Evolutionary conservation across 2,113 vertebrate genomes (phyloP).

Genomic region (Trichechus manatus): DNA sequence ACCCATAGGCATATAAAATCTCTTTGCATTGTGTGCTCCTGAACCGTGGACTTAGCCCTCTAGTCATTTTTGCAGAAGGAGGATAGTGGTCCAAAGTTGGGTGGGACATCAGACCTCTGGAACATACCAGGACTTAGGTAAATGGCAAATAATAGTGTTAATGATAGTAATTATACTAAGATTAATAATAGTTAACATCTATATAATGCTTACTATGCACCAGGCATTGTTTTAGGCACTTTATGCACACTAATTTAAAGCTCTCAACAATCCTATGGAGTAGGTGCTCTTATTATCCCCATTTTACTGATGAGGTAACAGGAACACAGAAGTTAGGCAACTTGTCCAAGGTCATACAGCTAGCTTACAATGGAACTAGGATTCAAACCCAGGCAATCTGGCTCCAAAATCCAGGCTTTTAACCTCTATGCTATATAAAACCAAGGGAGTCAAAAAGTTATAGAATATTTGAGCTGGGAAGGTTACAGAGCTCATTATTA

Average conservation of each 20-base stretch:
- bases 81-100: conserved; percentile 62
- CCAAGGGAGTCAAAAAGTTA: not conserved
- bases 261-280: conserved; percentile 21
- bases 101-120: conserved; percentile 40
- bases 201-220: conserved; percentile 26
- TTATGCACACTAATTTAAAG: conserved; percentile 67
- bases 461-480: conserved; percentile 9
- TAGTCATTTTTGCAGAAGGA: conserved; percentile 61
- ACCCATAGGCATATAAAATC: conserved; percentile 36
- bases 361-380: not conserved
- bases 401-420: conserved; percentile 14
- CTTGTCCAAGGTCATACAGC: not conserved
- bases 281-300: not conserved
- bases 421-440: not conserved
- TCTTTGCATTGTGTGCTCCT: conserved; percentile 50
- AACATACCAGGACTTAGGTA: conserved; percentile 56
- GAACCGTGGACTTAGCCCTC: conserved; percentile 23
- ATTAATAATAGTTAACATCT: conserved; percentile 17
- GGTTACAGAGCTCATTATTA: not conserved
- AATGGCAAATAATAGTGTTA: conserved; percentile 44
- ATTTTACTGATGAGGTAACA: conserved; percentile 46
- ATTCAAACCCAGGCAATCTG: not conserved
- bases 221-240: not conserved
- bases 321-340: conserved; percentile 21
- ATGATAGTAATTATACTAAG: conserved; percentile 50